phyloP scores from a whole-genome alignment of 1,140 invertebrate genomes.

The Pollicipes pollicipes region DNA sequence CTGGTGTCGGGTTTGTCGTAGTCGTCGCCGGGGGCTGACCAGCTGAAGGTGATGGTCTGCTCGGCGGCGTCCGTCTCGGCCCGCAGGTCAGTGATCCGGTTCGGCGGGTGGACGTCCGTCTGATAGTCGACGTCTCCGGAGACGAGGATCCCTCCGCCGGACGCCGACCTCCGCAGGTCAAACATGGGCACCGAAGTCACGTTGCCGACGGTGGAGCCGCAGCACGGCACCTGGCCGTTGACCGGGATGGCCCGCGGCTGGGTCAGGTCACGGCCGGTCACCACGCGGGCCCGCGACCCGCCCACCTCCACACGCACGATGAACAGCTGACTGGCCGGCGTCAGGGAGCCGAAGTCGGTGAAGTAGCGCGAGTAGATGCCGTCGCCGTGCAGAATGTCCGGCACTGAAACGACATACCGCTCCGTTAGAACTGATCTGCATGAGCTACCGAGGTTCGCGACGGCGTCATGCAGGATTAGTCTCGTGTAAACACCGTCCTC shows the following conservation, averaged over 20 bases:
- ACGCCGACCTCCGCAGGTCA: not conserved
- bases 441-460: no score
- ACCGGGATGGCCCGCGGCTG: not conserved
- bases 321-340: not conserved
- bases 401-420: slow-evolving; percentile 31
- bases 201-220: not conserved
- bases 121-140: slow-evolving; percentile 13
- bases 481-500: no score
- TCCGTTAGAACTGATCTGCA: no score
- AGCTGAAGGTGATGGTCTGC: slow-evolving; percentile 21
- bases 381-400: slow-evolving; percentile 44
- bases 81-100: slow-evolving; percentile 24
- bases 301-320: not conserved
- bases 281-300: not conserved
- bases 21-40: slow-evolving; percentile 24
- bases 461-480: no score
- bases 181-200: not conserved
- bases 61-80: slow-evolving; percentile 18
- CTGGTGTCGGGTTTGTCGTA: slow-evolving; percentile 17
- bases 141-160: slow-evolving; percentile 13
- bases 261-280: no score
- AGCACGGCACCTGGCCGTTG: not conserved
- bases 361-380: slow-evolving; percentile 47
- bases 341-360: slow-evolving; percentile 23
- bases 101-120: slow-evolving; percentile 23